Evolutionary conservation across 2,888 invertebrate genomes (phyloP).

Genomic region (Brachynemurus nebulosus): DNA sequence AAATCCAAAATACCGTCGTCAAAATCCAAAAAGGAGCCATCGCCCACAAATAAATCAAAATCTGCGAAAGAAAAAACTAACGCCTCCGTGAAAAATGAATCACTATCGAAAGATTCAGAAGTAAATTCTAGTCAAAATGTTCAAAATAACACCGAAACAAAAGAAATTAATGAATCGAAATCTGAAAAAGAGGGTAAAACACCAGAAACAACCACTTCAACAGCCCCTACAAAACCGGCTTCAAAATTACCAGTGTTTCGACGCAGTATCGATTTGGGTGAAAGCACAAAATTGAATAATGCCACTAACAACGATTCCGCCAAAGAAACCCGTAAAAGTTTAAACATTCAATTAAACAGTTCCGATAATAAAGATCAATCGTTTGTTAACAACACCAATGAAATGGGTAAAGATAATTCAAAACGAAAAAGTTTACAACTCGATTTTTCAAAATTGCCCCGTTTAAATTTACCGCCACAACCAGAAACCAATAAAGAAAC

Average conservation of each 20-base stretch:
- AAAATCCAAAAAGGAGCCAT: slow-evolving; percentile 20
- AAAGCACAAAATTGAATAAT: neutral
- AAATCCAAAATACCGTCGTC: slow-evolving; percentile 17
- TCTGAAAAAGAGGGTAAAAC: neutral
- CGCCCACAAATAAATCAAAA: slow-evolving; percentile 16
- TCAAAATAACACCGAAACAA: slow-evolving; percentile 17
- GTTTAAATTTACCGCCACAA: slow-evolving; percentile 7
- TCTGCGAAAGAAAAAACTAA: slow-evolving; percentile 9
- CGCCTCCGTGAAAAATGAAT: slow-evolving; percentile 8
- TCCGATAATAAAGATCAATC: neutral
- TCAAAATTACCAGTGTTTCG: slow-evolving; percentile 29
- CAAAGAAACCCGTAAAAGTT: slow-evolving; percentile 30
- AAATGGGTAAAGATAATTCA: slow-evolving; percentile 21
- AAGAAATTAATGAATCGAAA: slow-evolving; percentile 20
- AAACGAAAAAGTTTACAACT: slow-evolving; percentile 42
- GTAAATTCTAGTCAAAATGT: too few relatives aligned
- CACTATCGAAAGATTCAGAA: too few relatives aligned
- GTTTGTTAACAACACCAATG: slow-evolving; percentile 16
- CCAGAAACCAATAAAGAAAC: slow-evolving; percentile 4
- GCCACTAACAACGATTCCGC: slow-evolving; percentile 22
- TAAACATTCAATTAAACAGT: slow-evolving; percentile 23
- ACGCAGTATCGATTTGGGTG: slow-evolving; percentile 28
- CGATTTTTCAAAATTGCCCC: slow-evolving; percentile 42
- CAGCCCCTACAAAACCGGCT: slow-evolving; percentile 36
- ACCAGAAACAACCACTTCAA: neutral